Percentiles rank a stretch among this genome's conserved stretches.
phyloP scores from a whole-genome alignment of 1,140 invertebrate species.

The Plutomurus gul region DNA sequence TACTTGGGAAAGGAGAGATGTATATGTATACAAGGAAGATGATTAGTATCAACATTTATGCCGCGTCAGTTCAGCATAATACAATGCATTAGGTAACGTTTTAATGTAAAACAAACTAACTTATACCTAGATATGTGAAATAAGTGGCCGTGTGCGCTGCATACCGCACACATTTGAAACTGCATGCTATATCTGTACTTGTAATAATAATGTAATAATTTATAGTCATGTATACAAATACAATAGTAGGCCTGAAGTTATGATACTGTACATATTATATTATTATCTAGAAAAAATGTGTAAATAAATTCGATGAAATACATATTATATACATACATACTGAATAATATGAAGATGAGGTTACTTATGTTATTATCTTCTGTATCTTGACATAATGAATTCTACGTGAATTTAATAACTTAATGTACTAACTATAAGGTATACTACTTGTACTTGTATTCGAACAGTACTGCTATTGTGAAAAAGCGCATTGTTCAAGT shows the following conservation, averaged over 20 bases:
- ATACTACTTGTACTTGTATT: neutral
- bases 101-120: neutral
- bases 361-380: neutral
- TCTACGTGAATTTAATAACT: neutral
- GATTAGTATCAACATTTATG: neutral
- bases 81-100: neutral
- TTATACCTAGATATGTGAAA: neutral
- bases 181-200: conserved; percentile 2
- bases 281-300: neutral
- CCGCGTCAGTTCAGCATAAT: neutral
- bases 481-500: conserved; percentile 20
- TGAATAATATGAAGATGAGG: too few relatives aligned
- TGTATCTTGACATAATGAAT: neutral
- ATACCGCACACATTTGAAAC: neutral
- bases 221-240: neutral
- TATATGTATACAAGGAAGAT: neutral
- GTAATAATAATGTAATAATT: neutral
- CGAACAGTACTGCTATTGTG: neutral
- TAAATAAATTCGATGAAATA: neutral
- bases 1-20: too few relatives aligned
- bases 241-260: neutral
- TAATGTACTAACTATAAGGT: neutral
- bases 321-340: neutral
- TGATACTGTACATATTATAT: neutral
- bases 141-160: conserved; percentile 8